Evolutionary conservation across 2,113 vertebrate genomes (phyloP).

Genomic region (Collichthys lucidus): DNA sequence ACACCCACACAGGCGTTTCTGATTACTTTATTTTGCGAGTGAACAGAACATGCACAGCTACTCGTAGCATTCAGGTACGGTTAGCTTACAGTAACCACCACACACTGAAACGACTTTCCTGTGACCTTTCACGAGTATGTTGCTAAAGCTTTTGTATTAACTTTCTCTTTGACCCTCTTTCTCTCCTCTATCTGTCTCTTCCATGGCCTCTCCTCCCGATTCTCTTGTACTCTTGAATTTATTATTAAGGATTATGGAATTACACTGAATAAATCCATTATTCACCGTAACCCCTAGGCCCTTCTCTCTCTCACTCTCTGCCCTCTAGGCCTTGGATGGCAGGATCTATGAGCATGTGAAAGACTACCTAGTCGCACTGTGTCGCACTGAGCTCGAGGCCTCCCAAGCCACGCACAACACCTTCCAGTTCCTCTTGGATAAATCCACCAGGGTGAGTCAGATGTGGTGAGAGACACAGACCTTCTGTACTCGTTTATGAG

Average conservation of each 20-base stretch:
- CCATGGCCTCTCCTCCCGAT: conserved; percentile 14
- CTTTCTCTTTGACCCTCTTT: not conserved
- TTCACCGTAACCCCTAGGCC: conserved; percentile 3
- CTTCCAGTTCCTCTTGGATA: conserved; percentile 97
- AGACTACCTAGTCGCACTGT: conserved; percentile 84
- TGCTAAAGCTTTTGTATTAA: not conserved
- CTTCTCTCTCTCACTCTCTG: conserved; percentile 24
- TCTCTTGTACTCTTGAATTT: conserved; percentile 1
- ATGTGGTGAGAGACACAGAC: conserved; percentile 4
- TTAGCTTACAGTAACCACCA: too few species aligned
- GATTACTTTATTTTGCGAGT: too few species aligned
- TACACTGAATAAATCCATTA: conserved; percentile 16
- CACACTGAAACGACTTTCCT: too few species aligned
- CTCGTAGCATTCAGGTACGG: too few species aligned
- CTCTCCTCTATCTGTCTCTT: not conserved
- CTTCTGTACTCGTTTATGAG: not conserved
- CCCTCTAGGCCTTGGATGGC: conserved; percentile 92
- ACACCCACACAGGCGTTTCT: not conserved
- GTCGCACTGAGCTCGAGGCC: conserved; percentile 94
- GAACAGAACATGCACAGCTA: too few species aligned
- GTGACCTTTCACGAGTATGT: not conserved
- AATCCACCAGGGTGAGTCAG: conserved; percentile 92
- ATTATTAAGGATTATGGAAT: conserved; percentile 31
- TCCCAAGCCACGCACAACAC: conserved; percentile 95
- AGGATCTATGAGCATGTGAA: conserved; percentile 84